These are phyloP conservation scores for Pardalotus punctatus DNA, from an alignment of 2,113 vertebrate species.

Conservation along the genomic window DNA sequence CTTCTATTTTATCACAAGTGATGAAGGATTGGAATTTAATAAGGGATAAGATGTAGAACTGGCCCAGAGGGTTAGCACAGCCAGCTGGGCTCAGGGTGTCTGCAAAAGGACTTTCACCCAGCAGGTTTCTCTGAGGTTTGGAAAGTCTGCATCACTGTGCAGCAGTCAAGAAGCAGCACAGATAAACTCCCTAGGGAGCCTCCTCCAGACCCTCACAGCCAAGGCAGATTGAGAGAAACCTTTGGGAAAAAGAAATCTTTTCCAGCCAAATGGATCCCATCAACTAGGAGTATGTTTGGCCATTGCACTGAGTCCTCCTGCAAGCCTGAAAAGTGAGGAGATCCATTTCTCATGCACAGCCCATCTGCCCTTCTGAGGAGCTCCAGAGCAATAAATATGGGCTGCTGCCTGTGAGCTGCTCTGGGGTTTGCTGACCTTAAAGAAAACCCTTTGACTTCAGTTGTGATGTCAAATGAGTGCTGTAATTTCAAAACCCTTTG, in stretches of 20 bases:
- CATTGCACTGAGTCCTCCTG: background rate
- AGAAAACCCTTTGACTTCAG: background rate
- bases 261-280: background rate
- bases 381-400: background rate
- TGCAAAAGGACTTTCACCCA: background rate
- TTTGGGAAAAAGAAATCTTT: background rate
- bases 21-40: conserved; percentile 29
- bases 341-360: background rate
- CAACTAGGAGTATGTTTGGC: background rate
- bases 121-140: background rate
- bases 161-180: background rate
- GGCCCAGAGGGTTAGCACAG: background rate
- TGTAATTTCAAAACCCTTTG: background rate
- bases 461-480: background rate
- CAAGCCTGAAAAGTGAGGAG: background rate
- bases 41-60: background rate
- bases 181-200: background rate
- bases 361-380: background rate
- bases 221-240: background rate
- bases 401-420: background rate
- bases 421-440: background rate
- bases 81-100: background rate
- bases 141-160: background rate
- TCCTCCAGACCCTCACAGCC: background rate
- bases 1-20: conserved; percentile 17